Percentiles rank a stretch among this genome's conserved stretches.
Evolutionary conservation across 2,888 invertebrate species (phyloP).

Genomic region (Drosophila subsilvestris): DNA sequence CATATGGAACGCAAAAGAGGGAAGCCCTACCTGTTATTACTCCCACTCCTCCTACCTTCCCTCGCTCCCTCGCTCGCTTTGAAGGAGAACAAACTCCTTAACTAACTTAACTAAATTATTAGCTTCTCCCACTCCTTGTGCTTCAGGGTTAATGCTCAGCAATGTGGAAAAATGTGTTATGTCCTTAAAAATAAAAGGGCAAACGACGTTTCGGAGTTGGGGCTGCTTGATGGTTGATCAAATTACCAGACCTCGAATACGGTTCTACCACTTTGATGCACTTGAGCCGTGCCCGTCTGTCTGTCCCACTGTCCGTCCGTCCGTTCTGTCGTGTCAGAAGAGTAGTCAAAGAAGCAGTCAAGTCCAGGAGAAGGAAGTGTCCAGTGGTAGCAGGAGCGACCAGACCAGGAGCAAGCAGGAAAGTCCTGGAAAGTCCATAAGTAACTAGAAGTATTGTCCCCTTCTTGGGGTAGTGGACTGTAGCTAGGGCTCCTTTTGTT

Average conservation of each 20-base stretch:
- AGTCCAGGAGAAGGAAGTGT: conserved; percentile 17
- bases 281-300: conserved; percentile 47
- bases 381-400: conserved; percentile 7
- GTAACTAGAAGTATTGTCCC: conserved; percentile 30
- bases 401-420: background rate
- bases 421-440: background rate
- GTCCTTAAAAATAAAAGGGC: conserved; percentile 35
- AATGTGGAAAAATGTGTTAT: conserved; percentile 59
- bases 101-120: conserved; percentile 56
- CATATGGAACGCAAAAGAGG: conserved; percentile 46
- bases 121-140: conserved; percentile 28
- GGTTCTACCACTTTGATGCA: conserved; percentile 63
- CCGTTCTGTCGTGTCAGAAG: conserved; percentile 13
- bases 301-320: background rate
- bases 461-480: conserved; percentile 8
- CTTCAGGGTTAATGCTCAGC: conserved; percentile 46
- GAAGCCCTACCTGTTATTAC: conserved; percentile 51
- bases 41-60: conserved; percentile 5
- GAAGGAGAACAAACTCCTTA: background rate
- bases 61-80: background rate
- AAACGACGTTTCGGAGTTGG: background rate
- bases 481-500: conserved; percentile 3
- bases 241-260: conserved; percentile 56
- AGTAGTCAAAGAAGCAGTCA: conserved; percentile 25
- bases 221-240: conserved; percentile 51